A percentile compares a stretch with the other conserved stretches of the same genome.
Evolutionary conservation across 2,113 vertebrate genomes (phyloP).

Genomic region (Strigops habroptila): DNA sequence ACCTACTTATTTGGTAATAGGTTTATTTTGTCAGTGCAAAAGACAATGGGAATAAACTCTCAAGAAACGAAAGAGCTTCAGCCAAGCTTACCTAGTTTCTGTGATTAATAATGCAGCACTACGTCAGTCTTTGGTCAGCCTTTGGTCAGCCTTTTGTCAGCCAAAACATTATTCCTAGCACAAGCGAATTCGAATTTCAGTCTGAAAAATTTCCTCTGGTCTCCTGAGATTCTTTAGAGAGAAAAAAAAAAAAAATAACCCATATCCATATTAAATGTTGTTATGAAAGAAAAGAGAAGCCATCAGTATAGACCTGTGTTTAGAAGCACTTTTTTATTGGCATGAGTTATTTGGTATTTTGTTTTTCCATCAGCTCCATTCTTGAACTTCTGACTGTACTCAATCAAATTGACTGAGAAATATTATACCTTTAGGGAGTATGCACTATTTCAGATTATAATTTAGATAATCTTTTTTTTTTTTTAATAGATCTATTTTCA

Average conservation of each 20-base stretch:
- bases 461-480: not conserved
- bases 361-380: not conserved
- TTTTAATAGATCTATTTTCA: not conserved
- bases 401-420: not conserved
- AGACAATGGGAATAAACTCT: not conserved
- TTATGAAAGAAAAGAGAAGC: not conserved
- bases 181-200: not conserved
- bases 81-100: not conserved
- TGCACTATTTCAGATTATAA: not conserved
- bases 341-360: not conserved
- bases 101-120: not conserved
- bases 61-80: not conserved
- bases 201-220: not conserved
- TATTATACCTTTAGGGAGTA: not conserved
- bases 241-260: not conserved
- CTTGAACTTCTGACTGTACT: not conserved
- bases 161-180: not conserved
- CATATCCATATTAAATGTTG: not conserved
- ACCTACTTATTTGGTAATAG: not conserved
- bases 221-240: not conserved
- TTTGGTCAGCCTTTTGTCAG: not conserved
- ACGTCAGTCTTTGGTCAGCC: not conserved
- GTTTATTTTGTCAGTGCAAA: not conserved
- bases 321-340: not conserved
- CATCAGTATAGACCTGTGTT: not conserved